A percentile compares a stretch with the other conserved stretches of the same genome.
These are phyloP conservation scores for Psylliodes chrysocephalus DNA, from an alignment of 2,888 invertebrate genomes.

Conservation along the genomic window DNA sequence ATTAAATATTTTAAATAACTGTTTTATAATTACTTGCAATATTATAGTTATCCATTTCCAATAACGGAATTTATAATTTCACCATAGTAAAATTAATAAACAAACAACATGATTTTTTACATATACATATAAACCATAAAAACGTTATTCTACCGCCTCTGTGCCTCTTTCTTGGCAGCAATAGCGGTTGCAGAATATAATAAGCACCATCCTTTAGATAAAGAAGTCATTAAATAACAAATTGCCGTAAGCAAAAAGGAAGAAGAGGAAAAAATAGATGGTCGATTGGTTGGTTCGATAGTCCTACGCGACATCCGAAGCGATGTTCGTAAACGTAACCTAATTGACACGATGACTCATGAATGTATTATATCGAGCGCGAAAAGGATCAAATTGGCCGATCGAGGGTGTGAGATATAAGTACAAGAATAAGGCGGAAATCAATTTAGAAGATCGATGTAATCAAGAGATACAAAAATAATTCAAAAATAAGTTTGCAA, in stretches of 20 bases:
- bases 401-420: no score
- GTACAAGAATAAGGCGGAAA: no score
- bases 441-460: no score
- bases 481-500: no score
- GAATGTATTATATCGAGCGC: neutral
- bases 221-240: slow-evolving; percentile 10
- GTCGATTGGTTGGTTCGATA: neutral
- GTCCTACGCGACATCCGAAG: neutral
- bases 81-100: no score
- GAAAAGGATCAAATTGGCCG: neutral
- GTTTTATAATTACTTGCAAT: no score
- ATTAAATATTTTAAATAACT: no score
- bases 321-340: slow-evolving; percentile 3
- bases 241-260: neutral
- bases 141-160: neutral
- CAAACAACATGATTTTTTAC: no score
- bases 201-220: slow-evolving; percentile 8
- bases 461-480: neutral
- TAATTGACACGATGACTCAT: neutral
- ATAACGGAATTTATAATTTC: no score
- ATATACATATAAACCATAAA: neutral
- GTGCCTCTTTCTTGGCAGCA: neutral
- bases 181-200: slow-evolving; percentile 4
- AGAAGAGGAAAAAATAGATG: neutral
- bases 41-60: no score